phyloP scores from a whole-genome alignment of 2,797 vertebrate species.

The Telmatherina bonti region DNA sequence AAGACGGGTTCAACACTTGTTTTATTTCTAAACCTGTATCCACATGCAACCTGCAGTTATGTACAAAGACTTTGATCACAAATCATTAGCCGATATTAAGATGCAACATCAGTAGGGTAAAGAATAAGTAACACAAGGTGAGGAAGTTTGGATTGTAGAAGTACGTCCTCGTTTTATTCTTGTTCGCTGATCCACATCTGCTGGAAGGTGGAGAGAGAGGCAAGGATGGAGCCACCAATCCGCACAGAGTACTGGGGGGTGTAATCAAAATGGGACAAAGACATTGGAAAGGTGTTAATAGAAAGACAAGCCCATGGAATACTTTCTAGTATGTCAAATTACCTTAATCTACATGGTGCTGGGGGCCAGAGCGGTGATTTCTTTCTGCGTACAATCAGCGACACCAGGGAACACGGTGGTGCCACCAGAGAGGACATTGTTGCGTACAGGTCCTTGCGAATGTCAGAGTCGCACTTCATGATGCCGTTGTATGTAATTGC shows the following conservation, averaged over 20 bases:
- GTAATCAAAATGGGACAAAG: slow-evolving; percentile 88
- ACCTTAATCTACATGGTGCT: slow-evolving; percentile 98
- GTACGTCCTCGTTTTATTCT: slow-evolving; percentile 96
- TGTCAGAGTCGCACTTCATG: slow-evolving; percentile 88
- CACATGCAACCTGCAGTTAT: slow-evolving; percentile 80
- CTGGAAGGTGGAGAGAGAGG: slow-evolving; percentile 99
- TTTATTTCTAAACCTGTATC: slow-evolving; percentile 90
- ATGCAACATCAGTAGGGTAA: slow-evolving; percentile 12
- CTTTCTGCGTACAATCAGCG: slow-evolving; percentile 96
- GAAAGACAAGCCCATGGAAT: no score
- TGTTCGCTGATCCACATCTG: slow-evolving; percentile 99
- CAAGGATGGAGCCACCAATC: slow-evolving; percentile 97
- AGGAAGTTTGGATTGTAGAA: slow-evolving; percentile 65
- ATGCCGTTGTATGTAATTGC: slow-evolving; percentile 84
- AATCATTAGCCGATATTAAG: slow-evolving; percentile 60
- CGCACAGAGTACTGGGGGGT: slow-evolving; percentile 96
- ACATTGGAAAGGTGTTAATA: not conserved
- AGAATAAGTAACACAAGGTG: slow-evolving; percentile 22
- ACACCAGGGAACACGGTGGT: slow-evolving; percentile 97
- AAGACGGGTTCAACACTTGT: not conserved
- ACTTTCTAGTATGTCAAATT: not conserved
- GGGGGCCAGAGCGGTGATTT: slow-evolving; percentile 93
- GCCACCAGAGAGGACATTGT: slow-evolving; percentile 93
- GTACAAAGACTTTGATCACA: slow-evolving; percentile 87
- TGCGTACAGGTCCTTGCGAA: slow-evolving; percentile 95